phyloP scores from a whole-genome alignment of 2,888 invertebrate genomes.

The Stenurella melanura region DNA sequence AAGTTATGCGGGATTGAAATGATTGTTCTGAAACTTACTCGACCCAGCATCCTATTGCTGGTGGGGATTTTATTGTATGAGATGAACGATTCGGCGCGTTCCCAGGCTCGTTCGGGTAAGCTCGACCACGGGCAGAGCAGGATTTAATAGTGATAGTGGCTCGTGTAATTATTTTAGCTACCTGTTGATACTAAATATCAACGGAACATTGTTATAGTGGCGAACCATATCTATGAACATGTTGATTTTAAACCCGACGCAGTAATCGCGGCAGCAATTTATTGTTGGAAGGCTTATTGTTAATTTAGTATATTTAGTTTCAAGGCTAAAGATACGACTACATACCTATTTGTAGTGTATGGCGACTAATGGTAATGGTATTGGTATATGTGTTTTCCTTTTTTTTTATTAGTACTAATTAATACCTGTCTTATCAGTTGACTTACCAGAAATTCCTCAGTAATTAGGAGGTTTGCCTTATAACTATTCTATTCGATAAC shows the following conservation, averaged over 20 bases:
- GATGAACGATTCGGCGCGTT: conserved; percentile 66
- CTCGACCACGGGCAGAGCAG: conserved; percentile 51
- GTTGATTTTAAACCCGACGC: conserved; percentile 43
- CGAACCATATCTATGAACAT: conserved; percentile 43
- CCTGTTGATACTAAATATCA: conserved; percentile 53
- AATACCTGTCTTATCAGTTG: neutral
- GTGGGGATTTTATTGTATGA: conserved; percentile 54
- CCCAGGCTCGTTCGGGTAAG: conserved; percentile 63
- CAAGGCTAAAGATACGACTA: neutral
- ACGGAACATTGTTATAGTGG: conserved; percentile 42
- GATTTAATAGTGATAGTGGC: conserved; percentile 40
- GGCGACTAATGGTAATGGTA: neutral
- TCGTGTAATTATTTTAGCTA: conserved; percentile 49
- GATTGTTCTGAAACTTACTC: conserved; percentile 43
- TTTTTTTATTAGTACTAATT: neutral
- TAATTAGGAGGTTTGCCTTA: too few species aligned
- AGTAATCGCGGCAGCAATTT: conserved; percentile 29
- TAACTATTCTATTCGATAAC: too few species aligned
- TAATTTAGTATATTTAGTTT: neutral
- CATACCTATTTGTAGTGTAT: neutral
- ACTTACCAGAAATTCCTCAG: too few species aligned
- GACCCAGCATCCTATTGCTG: conserved; percentile 52
- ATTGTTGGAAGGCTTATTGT: neutral
- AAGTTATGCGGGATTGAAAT: conserved; percentile 48
- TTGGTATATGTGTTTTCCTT: too few species aligned